Evolutionary conservation across 2,113 vertebrate genomes (phyloP), one percentile per base, ranked within the genome.

Genomic region (Scophthalmus maximus): DNA sequence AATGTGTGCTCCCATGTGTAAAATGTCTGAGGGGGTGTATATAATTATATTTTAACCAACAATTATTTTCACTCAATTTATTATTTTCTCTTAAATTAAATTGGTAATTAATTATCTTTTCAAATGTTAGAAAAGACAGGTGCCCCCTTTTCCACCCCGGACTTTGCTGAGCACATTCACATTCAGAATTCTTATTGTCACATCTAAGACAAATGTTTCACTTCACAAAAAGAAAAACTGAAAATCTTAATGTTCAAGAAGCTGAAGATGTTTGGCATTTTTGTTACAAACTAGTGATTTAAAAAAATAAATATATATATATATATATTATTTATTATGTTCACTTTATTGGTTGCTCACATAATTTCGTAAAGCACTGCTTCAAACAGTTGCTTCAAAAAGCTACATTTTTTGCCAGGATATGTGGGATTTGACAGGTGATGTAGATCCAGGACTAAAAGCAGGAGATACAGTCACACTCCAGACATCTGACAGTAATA

Each of bases 401-500:
- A n/a, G 22, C 2, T 17, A 17, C 22, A 0, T 40, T 42, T 46
- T 27, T 40, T 18, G 8, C 22, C 5, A 34, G 58, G 46, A 12
- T 36, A 36, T 36, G 18, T 40, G 49, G 8, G 34, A 20, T 25
- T 20, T 44, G 26, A 36, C 5, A 9, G 25, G 32, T 15, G 20
- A 63, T 58, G 38, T 63, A 47, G 26, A 57, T 18, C 20, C 4
- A 44, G 3, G 26, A 14, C 42, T 67, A 29, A 14, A 3, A 46
- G 7, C 8, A 30, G 22, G 47, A 29, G 18, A 76, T 60, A 23
- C 63, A 25, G 34, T 51, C 47, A 46, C 47, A 22, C n/a, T 34
- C 34, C 23, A 59, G 26, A 67, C 5, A 58, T 67, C 44, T 53
- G 50, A 75, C 23, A 40, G 17, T 52, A 40, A 58, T 4, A 27